Percentiles rank a stretch among this genome's conserved stretches.
These are phyloP conservation scores for Listrodromus nycthemerus DNA, from an alignment of 2,888 invertebrate species.

Conservation along the genomic window DNA sequence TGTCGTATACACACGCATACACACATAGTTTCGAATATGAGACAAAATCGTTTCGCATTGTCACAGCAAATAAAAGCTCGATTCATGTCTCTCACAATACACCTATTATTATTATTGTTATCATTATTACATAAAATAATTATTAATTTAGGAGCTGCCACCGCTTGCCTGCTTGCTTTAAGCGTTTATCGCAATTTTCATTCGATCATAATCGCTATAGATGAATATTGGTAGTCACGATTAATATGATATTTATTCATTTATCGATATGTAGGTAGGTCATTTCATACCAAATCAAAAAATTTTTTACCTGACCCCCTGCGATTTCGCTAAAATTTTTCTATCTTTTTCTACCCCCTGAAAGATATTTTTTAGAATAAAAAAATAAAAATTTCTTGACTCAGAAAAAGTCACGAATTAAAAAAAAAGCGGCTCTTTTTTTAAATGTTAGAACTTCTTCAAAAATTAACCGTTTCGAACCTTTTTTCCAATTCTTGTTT, in stretches of 20 bases:
- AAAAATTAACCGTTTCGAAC: too few relatives aligned
- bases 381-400: too few relatives aligned
- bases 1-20: conserved; percentile 39
- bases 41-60: conserved; percentile 36
- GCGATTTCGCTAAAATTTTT: too few relatives aligned
- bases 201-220: conserved; percentile 56
- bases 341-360: too few relatives aligned
- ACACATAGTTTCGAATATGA: conserved; percentile 36
- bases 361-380: too few relatives aligned
- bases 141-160: conserved; percentile 76
- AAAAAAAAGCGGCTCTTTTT: too few relatives aligned
- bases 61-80: conserved; percentile 53
- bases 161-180: conserved; percentile 81
- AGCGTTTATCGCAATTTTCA: conserved; percentile 70
- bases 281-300: too few relatives aligned
- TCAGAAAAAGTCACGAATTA: too few relatives aligned
- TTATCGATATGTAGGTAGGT: conserved; percentile 44
- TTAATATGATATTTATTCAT: conserved; percentile 28
- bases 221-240: conserved; percentile 53
- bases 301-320: too few relatives aligned
- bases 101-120: conserved; percentile 41
- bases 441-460: too few relatives aligned
- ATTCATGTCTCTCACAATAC: conserved; percentile 60
- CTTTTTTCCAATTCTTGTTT: too few relatives aligned
- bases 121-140: conserved; percentile 48